These are phyloP conservation scores for Rutpela maculata DNA, from an alignment of 2,888 invertebrate genomes.

Conservation along the genomic window DNA sequence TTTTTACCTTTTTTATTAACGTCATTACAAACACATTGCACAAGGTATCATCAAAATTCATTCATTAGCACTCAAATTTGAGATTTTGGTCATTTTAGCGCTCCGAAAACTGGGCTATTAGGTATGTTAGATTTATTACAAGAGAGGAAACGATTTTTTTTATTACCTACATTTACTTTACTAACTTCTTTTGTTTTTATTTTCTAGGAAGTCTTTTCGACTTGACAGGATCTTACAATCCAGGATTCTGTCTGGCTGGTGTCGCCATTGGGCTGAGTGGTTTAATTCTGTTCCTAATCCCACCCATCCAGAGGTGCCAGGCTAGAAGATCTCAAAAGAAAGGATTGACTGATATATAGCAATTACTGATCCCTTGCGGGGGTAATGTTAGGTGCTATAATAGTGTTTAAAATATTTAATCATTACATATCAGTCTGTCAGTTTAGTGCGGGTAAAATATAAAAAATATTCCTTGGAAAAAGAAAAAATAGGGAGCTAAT, in stretches of 20 bases:
- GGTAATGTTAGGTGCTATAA: constrained; percentile 39
- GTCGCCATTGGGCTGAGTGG: constrained; percentile 90
- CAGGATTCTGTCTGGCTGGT: constrained; percentile 93
- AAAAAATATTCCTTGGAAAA: no score
- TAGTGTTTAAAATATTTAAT: constrained; percentile 41
- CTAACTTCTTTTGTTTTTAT: constrained; percentile 42
- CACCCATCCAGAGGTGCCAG: constrained; percentile 79
- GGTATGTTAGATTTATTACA: no score
- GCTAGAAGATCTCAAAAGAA: constrained; percentile 58
- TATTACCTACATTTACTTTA: no score
- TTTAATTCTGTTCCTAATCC: constrained; percentile 89
- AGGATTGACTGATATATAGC: constrained; percentile 64
- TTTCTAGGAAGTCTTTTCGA: constrained; percentile 90
- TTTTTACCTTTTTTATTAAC: no score
- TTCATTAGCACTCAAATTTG: no score
- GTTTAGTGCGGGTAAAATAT: no score
- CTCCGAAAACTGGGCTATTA: no score
- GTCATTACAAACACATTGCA: no score
- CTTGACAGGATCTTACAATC: constrained; percentile 84
- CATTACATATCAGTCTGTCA: constrained; percentile 41
- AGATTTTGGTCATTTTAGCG: no score
- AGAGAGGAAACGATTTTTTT: no score
- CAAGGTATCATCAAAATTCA: no score
- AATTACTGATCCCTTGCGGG: constrained; percentile 56
- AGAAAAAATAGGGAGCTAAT: no score